Base-by-base conservation (phyloP, 2,113 vertebrate genomes). In the Dromaius novaehollandiae region DNA sequence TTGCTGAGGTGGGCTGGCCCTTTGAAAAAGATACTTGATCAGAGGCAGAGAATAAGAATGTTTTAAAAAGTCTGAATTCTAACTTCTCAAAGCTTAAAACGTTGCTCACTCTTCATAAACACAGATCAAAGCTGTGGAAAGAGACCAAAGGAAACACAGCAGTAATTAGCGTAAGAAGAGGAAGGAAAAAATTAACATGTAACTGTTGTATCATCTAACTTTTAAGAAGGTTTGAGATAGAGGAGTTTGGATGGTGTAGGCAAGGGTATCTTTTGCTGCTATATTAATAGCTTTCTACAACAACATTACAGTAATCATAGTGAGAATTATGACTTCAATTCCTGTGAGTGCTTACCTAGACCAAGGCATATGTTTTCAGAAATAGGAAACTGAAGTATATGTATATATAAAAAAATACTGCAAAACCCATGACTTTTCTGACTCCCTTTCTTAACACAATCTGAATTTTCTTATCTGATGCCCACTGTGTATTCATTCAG, bases 381-480 rank as follows among this genome's bases (percentile, higher is more conserved):
- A 16, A 5, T 16, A 75, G 53, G 34, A 71, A 71, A 11, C 4
- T 2, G 66, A 46, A 70, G 36, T 12, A 4, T 58, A 18, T 2
- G 1, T 16, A 12, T 5, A 9, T 30, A 2, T 7, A 20, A 21
- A 3, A 44, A 44, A 64, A 16, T 20, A 24, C 5, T 20, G 38
- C 90, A 2, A 21, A 36, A 51, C 7, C 32, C 14, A 3, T 14
- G 3, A 26, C 34, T 87, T 28, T n/a, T 3, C 50, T 36, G 50
- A 30, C 32, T 71, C 82, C 19, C 0, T 70, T 89, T 34, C 9
- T 1, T 7, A 8, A 2, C 65, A 46, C 46, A 19, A 10, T 21
- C 16, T 4, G 53, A 44, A 19, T 78, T 78, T 78, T 40, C 22
- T 28, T 55, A 34, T 20, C 65, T 86, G 20, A 20, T 55, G 44